Conservation (phyloP, 2,797 vertebrate species). For the Urocyon cinereoargenteus region DNA sequence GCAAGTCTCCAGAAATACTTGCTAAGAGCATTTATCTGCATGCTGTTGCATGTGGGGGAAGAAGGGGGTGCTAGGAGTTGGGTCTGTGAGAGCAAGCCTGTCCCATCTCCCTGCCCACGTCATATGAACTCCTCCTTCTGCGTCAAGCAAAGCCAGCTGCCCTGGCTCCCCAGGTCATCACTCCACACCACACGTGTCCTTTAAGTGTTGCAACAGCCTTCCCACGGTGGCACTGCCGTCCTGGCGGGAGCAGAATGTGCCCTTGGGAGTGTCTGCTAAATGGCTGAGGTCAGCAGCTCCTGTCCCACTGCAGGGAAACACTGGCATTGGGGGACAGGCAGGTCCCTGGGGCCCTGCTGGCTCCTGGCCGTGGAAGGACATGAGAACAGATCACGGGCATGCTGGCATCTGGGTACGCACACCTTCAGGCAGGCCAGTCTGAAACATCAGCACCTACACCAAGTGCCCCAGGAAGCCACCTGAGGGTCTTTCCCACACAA, state of each 20-base stretch:
- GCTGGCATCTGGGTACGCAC: not conserved
- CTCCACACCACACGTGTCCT: not conserved
- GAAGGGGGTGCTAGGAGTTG: not conserved
- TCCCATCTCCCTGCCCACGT: not conserved
- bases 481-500: no score
- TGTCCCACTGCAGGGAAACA: fast-evolving
- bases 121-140: not conserved
- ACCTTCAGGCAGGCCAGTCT: not conserved
- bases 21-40: fast-evolving
- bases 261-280: fast-evolving
- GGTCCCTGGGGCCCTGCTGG: not conserved
- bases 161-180: not conserved
- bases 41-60: fast-evolving
- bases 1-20: no score
- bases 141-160: fast-evolving
- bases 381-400: fast-evolving
- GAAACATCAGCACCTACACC: not conserved
- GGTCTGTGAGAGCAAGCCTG: not conserved
- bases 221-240: not conserved
- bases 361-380: not conserved
- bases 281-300: not conserved
- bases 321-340: not conserved
- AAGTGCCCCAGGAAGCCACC: not conserved
- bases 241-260: no score
- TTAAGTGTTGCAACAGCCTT: no score